Conservation (phyloP, 2,888 invertebrate genomes). For the Amorpha juglandis region DNA sequence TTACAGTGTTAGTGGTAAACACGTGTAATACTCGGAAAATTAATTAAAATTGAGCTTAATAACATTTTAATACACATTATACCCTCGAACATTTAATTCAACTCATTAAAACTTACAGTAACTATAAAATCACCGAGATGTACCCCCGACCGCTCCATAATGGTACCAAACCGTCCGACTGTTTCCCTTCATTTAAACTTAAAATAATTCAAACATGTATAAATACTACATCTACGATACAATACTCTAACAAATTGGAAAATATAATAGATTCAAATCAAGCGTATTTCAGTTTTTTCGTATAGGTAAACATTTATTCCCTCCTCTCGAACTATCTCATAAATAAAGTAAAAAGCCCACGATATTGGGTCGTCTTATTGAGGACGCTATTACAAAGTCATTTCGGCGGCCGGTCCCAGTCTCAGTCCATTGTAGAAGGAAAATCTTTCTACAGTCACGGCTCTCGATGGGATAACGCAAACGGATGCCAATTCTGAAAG, state of each 20-base stretch:
- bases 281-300: conserved; percentile 31
- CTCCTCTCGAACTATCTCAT: conserved; percentile 58
- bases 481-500: conserved; percentile 59
- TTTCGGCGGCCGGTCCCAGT: conserved; percentile 76
- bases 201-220: conserved; percentile 1
- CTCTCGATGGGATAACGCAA: conserved; percentile 84
- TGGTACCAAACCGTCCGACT: conserved; percentile 46
- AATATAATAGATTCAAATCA: conserved; percentile 21
- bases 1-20: too few relatives aligned
- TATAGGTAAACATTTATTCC: conserved; percentile 49
- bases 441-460: conserved; percentile 85
- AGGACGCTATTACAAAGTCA: conserved; percentile 81
- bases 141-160: conserved; percentile 54
- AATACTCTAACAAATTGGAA: conserved; percentile 19
- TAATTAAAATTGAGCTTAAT: neutral
- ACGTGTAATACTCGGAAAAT: neutral
- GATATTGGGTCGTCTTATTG: conserved; percentile 77
- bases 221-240: neutral
- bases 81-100: conserved; percentile 56
- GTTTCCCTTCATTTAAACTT: conserved; percentile 32
- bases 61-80: conserved; percentile 39
- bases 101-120: conserved; percentile 65
- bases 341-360: conserved; percentile 71
- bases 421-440: conserved; percentile 82
- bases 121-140: conserved; percentile 57